Percentiles rank a stretch among this genome's conserved stretches.
Evolutionary conservation across 2,797 vertebrate genomes (phyloP).

Genomic region (Halcyon leucocephala): DNA sequence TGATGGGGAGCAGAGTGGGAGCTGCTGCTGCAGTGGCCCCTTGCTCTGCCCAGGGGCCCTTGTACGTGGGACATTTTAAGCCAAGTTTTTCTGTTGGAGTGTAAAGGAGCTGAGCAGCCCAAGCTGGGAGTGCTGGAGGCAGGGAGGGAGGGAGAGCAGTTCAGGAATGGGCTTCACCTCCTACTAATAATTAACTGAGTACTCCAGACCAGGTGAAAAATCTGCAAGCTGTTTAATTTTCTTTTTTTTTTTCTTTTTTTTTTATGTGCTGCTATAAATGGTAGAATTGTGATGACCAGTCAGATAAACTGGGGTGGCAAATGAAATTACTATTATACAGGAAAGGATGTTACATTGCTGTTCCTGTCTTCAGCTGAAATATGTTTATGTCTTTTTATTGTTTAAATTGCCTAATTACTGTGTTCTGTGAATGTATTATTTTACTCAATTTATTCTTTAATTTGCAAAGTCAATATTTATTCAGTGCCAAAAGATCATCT

Average conservation of each 20-base stretch:
- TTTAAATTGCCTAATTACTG: conserved; percentile 1
- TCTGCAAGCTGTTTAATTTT: not conserved
- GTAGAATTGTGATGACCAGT: not conserved
- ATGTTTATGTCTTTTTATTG: not conserved
- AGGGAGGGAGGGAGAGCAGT: not conserved
- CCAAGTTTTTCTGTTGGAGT: not conserved
- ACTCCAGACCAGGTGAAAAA: not conserved
- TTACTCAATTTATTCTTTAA: not conserved
- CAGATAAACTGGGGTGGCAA: not conserved
- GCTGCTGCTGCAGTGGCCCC: not conserved
- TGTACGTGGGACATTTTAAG: accelerated
- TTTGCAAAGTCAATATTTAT: not conserved
- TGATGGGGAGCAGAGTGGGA: not conserved
- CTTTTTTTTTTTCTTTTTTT: not conserved
- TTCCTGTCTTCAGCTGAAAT: not conserved
- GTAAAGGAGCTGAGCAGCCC: not conserved
- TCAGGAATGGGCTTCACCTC: not conserved
- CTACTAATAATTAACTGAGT: not conserved
- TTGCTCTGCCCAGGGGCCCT: accelerated
- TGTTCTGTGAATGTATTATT: not conserved
- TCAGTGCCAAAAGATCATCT: not conserved
- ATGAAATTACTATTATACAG: not conserved
- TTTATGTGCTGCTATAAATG: not conserved
- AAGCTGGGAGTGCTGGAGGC: not conserved
- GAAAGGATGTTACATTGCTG: not conserved